phyloP scores from a whole-genome alignment of 1,140 invertebrate species.

The Telenomus remus region DNA sequence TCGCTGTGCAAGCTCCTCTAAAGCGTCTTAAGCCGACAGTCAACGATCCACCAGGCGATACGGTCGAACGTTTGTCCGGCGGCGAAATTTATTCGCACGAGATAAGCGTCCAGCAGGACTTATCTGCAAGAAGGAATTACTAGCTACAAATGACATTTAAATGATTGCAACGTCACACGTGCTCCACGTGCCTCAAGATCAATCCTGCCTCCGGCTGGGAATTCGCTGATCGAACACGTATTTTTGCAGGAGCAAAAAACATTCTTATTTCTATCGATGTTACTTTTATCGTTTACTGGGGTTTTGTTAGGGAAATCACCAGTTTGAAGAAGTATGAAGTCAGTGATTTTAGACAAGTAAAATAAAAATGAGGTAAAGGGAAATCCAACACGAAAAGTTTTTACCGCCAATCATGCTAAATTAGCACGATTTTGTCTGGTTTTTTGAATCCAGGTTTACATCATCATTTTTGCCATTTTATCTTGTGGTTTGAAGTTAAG shows the following conservation, averaged over 20 bases:
- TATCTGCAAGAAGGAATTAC: slow-evolving; percentile 57
- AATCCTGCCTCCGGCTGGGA: slow-evolving; percentile 42
- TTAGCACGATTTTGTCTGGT: slow-evolving; percentile 12
- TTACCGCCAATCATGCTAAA: too few species aligned
- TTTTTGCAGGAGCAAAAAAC: slow-evolving; percentile 15
- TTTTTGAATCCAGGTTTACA: slow-evolving; percentile 19
- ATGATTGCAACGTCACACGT: slow-evolving; percentile 46
- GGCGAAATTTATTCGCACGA: slow-evolving; percentile 53
- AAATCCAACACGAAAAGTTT: too few species aligned
- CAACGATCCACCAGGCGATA: slow-evolving; percentile 52
- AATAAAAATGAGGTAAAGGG: too few species aligned
- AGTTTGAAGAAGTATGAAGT: not conserved
- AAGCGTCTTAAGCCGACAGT: slow-evolving; percentile 60
- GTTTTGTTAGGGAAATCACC: slow-evolving; percentile 9
- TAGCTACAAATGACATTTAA: slow-evolving; percentile 58
- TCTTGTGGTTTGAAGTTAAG: slow-evolving; percentile 15
- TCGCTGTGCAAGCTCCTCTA: slow-evolving; percentile 53
- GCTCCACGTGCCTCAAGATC: slow-evolving; percentile 46
- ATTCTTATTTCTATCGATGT: slow-evolving; percentile 26
- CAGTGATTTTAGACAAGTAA: too few species aligned
- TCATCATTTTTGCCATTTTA: slow-evolving; percentile 38
- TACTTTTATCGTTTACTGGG: not conserved
- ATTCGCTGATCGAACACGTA: slow-evolving; percentile 46
- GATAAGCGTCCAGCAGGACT: slow-evolving; percentile 49
- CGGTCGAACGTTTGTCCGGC: slow-evolving; percentile 55